Evolutionary conservation across 2,113 vertebrate species (phyloP).

Genomic region (Erinaceus europaeus): DNA sequence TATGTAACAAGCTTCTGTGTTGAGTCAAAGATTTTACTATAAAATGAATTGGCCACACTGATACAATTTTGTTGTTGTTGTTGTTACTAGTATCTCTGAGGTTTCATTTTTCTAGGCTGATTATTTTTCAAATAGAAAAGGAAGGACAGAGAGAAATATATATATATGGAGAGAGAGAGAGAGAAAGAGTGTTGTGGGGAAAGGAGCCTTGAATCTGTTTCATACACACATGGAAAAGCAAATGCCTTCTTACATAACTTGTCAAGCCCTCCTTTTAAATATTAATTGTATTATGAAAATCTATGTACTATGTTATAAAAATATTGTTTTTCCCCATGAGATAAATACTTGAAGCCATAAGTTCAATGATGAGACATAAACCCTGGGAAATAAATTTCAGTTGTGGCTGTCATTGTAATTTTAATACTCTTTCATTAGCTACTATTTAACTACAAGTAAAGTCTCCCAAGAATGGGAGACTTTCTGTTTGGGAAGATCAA

Average conservation of each 20-base stretch:
- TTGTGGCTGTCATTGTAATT: background rate
- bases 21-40: constrained; percentile 28
- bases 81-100: too few relatives aligned
- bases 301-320: constrained; percentile 26
- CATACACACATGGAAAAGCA: too few relatives aligned
- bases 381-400: constrained; percentile 1
- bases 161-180: too few relatives aligned
- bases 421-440: constrained; percentile 29
- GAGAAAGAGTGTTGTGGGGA: too few relatives aligned
- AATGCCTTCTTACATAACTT: too few relatives aligned
- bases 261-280: too few relatives aligned
- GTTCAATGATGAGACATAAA: constrained; percentile 30
- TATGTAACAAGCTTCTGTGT: background rate
- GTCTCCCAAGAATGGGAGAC: background rate
- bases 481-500: constrained; percentile 12
- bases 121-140: too few relatives aligned
- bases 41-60: background rate
- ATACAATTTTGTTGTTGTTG: background rate
- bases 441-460: constrained; percentile 50
- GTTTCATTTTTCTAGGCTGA: too few relatives aligned
- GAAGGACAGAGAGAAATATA: too few relatives aligned
- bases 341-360: background rate
- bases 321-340: background rate
- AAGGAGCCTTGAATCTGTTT: too few relatives aligned
- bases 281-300: constrained; percentile 9